phyloP scores from a whole-genome alignment of 2,113 vertebrate species.

The Pseudorectes ferrugineus region DNA sequence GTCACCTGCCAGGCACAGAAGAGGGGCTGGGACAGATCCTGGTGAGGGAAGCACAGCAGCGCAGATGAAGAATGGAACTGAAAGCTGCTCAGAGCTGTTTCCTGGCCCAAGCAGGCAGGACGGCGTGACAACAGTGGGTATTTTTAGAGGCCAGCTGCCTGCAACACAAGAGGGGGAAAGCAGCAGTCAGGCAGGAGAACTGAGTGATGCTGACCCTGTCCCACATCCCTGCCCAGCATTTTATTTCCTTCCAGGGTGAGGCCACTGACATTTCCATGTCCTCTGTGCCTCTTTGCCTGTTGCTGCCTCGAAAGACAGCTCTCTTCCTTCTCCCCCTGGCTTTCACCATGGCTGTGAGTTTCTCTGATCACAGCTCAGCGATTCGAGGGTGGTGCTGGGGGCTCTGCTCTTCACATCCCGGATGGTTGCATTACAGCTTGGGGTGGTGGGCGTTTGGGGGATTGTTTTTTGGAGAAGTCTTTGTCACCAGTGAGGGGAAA shows the following conservation, averaged over 20 bases:
- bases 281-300: neutral
- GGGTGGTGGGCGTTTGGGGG: neutral
- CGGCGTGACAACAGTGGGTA: neutral
- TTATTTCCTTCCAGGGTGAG: neutral
- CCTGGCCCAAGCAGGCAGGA: constrained; percentile 16
- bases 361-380: neutral
- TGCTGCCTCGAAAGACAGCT: neutral
- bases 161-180: neutral
- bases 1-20: neutral
- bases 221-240: neutral
- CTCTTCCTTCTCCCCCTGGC: neutral
- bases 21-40: neutral
- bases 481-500: neutral
- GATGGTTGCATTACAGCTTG: neutral
- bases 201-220: neutral
- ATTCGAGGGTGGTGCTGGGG: neutral
- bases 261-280: neutral
- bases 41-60: neutral
- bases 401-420: neutral
- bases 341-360: neutral
- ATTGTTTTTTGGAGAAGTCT: neutral
- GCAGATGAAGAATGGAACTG: neutral
- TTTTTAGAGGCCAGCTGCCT: constrained; percentile 64
- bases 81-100: neutral
- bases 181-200: neutral